Base-by-base conservation (phyloP, 2,888 invertebrate species). In the Ophraella communa region DNA sequence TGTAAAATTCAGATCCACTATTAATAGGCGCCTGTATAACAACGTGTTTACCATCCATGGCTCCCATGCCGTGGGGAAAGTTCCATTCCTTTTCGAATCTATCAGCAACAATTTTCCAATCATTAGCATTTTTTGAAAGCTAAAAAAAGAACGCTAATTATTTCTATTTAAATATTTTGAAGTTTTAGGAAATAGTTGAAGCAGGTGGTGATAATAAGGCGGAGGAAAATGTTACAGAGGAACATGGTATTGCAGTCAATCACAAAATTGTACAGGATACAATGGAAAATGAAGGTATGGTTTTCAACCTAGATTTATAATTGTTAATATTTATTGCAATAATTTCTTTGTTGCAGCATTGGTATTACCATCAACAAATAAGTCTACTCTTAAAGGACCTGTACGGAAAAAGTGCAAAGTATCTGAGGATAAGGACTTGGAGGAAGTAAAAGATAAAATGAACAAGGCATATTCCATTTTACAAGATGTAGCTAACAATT, bases 71-170 rank as follows among this genome's bases (percentile, higher is more conserved):
- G 42, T 59, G 59, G 24, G 54, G 35, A 51, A 51, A 61, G 30
- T 61, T 53, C 54, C 54, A 61, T 60, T 27, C 45, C n/a, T 47
- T 45, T 30, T 47, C n/a, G n/a, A n/a, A n/a, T n/a, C 18, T 20
- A 30, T 54, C 20, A 11, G 57, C 45, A 27, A 47, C 27, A 27
- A 18, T 47, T 27, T 45, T 20, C 47, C 57, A 57, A 44, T 44
- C 57, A 45, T 57, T 33, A n/a, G 5, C 44, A 44, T 30, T 45
- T 57, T 14, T 20, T 33, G 57, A 30, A 45, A 57, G 14, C 47
- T 47, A 44, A 27, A 57, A 45, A 42, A 53, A 2, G 18, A 30
- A 53, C 35, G 20, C 4, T 30, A 30, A 30, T 30, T 33, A 27
- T 53, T 53, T 53, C 5, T 30, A 33, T 33, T 24, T 33, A 30